Evolutionary conservation across 2,113 vertebrate species (phyloP).

Genomic region (Myocastor coypus): DNA sequence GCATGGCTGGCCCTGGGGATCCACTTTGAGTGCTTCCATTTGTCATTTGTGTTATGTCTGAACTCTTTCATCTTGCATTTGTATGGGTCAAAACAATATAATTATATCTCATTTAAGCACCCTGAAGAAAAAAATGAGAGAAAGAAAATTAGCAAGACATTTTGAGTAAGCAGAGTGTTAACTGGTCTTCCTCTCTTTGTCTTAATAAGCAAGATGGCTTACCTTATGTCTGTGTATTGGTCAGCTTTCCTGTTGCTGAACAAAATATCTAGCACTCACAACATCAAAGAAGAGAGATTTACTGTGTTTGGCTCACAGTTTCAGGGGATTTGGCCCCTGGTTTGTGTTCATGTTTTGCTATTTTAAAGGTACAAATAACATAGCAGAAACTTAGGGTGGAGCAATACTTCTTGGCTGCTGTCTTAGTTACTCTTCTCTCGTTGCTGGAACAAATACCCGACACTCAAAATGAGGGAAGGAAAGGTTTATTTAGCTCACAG

Average conservation of each 20-base stretch:
- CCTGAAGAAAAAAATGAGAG: neutral
- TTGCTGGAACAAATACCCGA: no score
- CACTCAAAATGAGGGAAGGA: no score
- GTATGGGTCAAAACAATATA: conserved; percentile 52
- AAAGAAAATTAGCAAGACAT: neutral
- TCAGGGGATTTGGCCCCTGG: neutral
- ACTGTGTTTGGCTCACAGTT: neutral
- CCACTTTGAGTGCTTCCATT: neutral
- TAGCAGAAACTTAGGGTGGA: neutral
- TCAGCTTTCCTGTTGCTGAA: neutral
- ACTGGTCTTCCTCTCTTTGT: neutral
- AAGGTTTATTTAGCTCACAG: no score
- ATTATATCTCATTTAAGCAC: neutral
- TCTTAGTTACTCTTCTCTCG: no score
- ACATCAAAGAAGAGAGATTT: neutral
- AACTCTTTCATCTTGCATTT: neutral
- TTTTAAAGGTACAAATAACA: neutral
- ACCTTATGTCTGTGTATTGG: neutral
- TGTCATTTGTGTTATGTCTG: neutral
- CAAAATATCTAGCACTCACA: neutral
- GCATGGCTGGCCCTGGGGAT: neutral
- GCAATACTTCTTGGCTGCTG: neutral
- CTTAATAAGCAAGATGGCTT: neutral
- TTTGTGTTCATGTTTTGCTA: neutral
- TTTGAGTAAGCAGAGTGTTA: conserved; percentile 1